Evolutionary conservation across 2,888 invertebrate species (phyloP).

Genomic region (Dolomedes plantarius): DNA sequence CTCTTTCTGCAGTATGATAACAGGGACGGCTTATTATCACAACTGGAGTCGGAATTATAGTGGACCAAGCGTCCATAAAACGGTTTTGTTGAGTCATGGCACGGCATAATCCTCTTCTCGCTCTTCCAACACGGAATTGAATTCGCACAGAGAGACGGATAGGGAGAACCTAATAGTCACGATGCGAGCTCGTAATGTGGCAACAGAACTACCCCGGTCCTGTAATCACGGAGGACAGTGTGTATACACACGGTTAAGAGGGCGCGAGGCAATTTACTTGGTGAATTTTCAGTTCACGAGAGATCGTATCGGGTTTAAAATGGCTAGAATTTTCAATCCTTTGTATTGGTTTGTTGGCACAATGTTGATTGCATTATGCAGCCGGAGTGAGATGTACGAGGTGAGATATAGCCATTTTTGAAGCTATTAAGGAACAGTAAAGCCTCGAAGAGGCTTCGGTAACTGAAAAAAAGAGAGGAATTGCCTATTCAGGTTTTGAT

Average conservation of each 20-base stretch:
- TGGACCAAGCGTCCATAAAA: constrained; percentile 25
- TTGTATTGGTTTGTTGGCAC: constrained; percentile 1
- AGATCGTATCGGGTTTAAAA: neutral
- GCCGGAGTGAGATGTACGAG: too few species aligned
- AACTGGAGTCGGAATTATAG: constrained; percentile 29
- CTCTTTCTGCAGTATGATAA: neutral
- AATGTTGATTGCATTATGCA: neutral
- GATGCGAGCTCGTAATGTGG: constrained; percentile 25
- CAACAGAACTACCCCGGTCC: neutral
- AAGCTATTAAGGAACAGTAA: too few species aligned
- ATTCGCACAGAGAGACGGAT: constrained; percentile 28
- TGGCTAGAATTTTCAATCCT: neutral
- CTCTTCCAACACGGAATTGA: constrained; percentile 24
- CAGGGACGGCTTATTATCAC: constrained; percentile 49
- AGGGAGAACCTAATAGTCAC: constrained; percentile 31
- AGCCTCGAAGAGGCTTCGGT: too few species aligned
- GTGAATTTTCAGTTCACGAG: neutral
- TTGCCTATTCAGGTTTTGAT: too few species aligned
- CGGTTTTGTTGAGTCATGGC: constrained; percentile 47
- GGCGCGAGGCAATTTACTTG: neutral
- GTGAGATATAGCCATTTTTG: too few species aligned
- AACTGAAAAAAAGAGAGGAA: too few species aligned
- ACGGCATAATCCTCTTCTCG: constrained; percentile 27
- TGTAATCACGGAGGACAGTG: constrained; percentile 8
- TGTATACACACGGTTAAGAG: neutral